Evolutionary conservation across 1,140 invertebrate species (phyloP), one percentile per base, ranked within the genome.

Genomic region (Nasonia longicornis): DNA sequence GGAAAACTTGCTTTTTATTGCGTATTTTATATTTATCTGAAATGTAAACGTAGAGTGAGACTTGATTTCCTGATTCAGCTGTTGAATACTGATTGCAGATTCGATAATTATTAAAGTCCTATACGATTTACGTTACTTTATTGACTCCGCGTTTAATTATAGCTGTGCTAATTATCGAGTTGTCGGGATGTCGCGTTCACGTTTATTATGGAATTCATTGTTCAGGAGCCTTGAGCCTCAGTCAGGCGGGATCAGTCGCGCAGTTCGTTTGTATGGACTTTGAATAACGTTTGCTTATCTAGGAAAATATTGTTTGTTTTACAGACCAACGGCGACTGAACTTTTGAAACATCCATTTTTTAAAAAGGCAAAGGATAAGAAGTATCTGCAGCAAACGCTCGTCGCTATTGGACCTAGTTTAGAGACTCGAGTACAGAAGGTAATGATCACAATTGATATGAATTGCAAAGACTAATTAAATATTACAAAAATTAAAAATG

Each of bases 301-400:
- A 26, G 26, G 16, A 29, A 69, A 78, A 77, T 22, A 58, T 71
- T 3, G 10, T 29, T 77, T 84, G 4, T 35, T 38, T 88, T 89
- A 42, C 38, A 92, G 92, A 87, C 98, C 98, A 16, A 97, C 98
- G 12, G 98, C 99, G 42, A 96, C 96, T n/a, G 98, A 99, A 91
- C 91, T 99, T 52, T 90, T 99, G 12, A 99, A 99, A 90, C 97
- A 99, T 92, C 96, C 97, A 7, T 99, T 99, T 91, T 99, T 99
- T 91, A 99, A 98, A 89, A 99, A 99, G 92, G 97, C 98, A 6
- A 99, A 99, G 92, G 98, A 99, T 89, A 96, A 96, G 85, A 96
- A 97, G 86, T 99, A 98, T 91, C 91, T 99, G 0, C 95, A 97
- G 84, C 96, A 98, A 88, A 97, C 96, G 0, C 91, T 99, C 81